phyloP scores from a whole-genome alignment of 2,113 vertebrate species.

The Cricetomys ansorgei region DNA sequence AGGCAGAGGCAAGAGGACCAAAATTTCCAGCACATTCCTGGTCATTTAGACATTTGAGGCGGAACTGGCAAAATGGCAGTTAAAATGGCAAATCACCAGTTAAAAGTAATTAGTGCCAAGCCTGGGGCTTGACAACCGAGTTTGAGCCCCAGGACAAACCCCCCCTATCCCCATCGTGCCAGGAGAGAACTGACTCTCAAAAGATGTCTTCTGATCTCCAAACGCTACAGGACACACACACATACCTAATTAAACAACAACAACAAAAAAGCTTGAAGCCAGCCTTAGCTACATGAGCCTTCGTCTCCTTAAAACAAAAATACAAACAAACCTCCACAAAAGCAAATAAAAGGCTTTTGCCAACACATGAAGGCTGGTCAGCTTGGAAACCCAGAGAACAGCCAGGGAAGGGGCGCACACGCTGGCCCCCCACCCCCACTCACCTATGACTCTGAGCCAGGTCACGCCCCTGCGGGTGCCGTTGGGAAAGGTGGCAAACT shows the following conservation, averaged over 20 bases:
- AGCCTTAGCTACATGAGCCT: neutral
- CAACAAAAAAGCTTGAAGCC: neutral
- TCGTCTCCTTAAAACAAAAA: neutral
- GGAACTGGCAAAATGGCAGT: neutral
- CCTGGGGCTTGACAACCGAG: neutral
- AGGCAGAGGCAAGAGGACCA: neutral
- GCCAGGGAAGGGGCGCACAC: accelerated
- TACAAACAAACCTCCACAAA: neutral
- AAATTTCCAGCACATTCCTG: neutral
- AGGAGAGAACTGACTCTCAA: neutral
- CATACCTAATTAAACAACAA: neutral
- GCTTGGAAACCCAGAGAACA: too few species aligned
- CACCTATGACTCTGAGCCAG: conserved; percentile 89
- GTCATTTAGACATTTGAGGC: neutral
- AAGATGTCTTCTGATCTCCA: neutral
- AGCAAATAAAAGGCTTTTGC: neutral
- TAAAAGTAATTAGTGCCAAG: neutral
- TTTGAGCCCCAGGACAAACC: neutral
- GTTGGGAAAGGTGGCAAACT: conserved; percentile 91
- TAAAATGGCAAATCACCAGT: neutral
- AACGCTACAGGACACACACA: neutral
- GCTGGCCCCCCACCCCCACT: neutral
- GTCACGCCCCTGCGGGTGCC: conserved; percentile 90
- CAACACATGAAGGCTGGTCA: neutral
- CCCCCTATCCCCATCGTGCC: too few species aligned